Percentiles rank a stretch among this genome's conserved stretches.
Evolutionary conservation across 2,888 invertebrate genomes (phyloP).

Genomic region (Megaustenia siamemsis): DNA sequence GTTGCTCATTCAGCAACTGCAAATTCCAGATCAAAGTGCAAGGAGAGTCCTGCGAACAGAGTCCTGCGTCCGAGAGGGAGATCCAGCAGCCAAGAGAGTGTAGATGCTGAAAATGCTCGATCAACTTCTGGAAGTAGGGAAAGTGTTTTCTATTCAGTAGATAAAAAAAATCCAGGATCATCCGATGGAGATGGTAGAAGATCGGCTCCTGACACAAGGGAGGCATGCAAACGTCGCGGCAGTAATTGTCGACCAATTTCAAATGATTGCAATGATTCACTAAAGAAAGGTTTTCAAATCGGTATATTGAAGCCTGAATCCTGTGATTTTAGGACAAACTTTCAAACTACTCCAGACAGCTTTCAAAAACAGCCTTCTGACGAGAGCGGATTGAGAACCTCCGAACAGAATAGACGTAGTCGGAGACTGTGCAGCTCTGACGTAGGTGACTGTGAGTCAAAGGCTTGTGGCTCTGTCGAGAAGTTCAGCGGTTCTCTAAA

Average conservation of each 20-base stretch:
- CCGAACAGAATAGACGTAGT: neutral
- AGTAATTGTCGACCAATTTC: slow-evolving; percentile 20
- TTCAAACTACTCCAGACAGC: neutral
- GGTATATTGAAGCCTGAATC: neutral
- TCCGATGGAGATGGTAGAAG: neutral
- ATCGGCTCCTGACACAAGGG: neutral
- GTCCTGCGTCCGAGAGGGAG: neutral
- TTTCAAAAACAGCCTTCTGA: neutral
- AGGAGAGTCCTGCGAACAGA: neutral
- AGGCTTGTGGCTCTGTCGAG: neutral
- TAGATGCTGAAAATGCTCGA: neutral
- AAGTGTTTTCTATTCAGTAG: neutral
- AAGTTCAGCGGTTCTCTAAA: neutral
- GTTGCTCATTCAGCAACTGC: neutral
- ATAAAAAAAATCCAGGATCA: neutral
- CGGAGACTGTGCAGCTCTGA: neutral
- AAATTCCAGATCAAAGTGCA: neutral
- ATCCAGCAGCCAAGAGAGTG: neutral
- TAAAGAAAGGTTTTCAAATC: slow-evolving; percentile 17
- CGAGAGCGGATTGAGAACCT: neutral
- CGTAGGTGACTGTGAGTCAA: neutral
- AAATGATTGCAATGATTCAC: neutral
- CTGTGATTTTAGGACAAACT: neutral
- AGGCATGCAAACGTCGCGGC: neutral
- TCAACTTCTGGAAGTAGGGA: neutral